Evolutionary conservation across 2,113 vertebrate genomes (phyloP), one percentile per base, ranked within the genome.

Genomic region (Melierax canorus): DNA sequence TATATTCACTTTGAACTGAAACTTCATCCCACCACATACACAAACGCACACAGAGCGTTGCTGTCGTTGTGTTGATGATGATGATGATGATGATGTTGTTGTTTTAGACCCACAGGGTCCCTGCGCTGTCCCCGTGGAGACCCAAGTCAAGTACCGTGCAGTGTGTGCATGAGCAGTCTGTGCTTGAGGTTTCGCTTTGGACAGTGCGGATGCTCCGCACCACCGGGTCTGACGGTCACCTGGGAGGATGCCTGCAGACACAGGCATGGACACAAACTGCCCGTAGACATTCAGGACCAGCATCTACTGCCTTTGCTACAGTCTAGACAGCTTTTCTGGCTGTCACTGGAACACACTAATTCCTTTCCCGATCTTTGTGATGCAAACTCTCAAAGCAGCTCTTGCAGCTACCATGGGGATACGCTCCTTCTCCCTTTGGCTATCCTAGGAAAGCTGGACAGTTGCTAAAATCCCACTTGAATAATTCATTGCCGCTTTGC

Each of bases 11-110:
- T 56, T 43, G n/a, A 56, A 51, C 48, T 55, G 29, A 87, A 73
- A 45, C 43, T 15, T 84, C 32, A 14, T 50, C 39, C 38, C 38
- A 58, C 18, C 23, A 39, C 60, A 41, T 6, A 27, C 26, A 48
- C 12, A 15, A 5, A 39, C 51, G 30, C 45, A 19, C 24, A 41
- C 11, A 45, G 5, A 56, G 3, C 29, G 14, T 18, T 74, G 10
- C 43, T n/a, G 4, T 32, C 48, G 3, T 60, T 27, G 13, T 1
- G 7, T 12, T 39, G 34, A 12, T 21, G 22, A 7, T n/a, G 13
- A 7, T 62, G 43, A 7, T 1, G 7, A 14, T 41, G 34, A 9
- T 21, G 10, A 29, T 62, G 51, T 7, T 1, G 6, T 8, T 45
- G 34, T 30, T 64, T 86, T 17, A 69, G 36, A 39, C 41, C 34